Evolutionary conservation across 2,113 vertebrate genomes (phyloP), one percentile per base, ranked within the genome.

Genomic region (Lepisosteus oculatus): DNA sequence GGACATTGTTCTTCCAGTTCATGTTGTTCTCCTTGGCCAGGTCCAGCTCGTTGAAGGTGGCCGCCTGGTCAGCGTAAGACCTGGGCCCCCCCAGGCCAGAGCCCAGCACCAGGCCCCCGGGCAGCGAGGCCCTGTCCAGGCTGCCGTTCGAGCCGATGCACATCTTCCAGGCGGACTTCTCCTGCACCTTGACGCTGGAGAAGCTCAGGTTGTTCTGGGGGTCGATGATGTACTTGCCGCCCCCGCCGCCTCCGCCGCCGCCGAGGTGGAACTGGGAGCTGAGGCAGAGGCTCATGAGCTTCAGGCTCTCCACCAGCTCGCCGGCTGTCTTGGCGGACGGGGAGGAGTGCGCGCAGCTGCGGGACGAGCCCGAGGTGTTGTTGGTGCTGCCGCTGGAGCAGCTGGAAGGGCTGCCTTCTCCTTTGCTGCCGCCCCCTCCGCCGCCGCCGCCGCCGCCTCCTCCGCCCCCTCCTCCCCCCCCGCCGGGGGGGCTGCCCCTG

Each of bases 121-220:
- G 83, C 45, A 83, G 84, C 8, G 89, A 80, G 64, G 89, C 80
- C 71, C 85, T 93, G 74, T 90, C 92, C 65, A 91, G 64, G 43
- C 81, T 89, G 29, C 91, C 86, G 0, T 80, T 77, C 42, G 95
- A 92, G 70, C 87, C 89, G 65, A 99, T 90, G 74, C 96, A 97
- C 95, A 97, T 96, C 82, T 94, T 97, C 96, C 96, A 97, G 0
- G 88, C 72, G 0, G 95, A 95, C 67, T 96, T 97, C 90, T 98
- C 96, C 81, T 97, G 96, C 43, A 94, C 91, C 72, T 93, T 95
- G 42, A 96, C 90, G 7, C 92, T 94, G 77, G 95, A 94, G 63
- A 95, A 93, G 3, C 91, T 80, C 69, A 92, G 62, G 74, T 68
- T 86, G 68, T 83, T 85, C 79, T 91, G 91, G 2, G 95, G 92